These are phyloP conservation scores for Amyelois transitella DNA, from an alignment of 1,140 invertebrate species.

Conservation along the genomic window DNA sequence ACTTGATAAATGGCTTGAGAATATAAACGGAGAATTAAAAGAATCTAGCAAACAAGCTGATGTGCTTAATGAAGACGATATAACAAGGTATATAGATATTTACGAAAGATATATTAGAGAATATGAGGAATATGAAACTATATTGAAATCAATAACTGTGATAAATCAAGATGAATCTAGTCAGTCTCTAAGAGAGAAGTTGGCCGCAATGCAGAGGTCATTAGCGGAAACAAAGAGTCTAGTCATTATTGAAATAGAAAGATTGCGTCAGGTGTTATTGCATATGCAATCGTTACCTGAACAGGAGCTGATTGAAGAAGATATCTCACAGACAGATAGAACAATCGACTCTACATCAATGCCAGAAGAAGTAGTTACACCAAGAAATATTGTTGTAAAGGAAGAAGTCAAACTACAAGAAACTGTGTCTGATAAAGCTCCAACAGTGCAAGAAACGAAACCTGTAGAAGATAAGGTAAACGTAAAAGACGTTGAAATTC, in stretches of 20 bases:
- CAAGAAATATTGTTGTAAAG: constrained; percentile 28
- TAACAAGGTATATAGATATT: constrained; percentile 64
- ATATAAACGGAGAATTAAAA: constrained; percentile 57
- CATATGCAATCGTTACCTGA: constrained; percentile 41
- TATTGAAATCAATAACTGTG: constrained; percentile 75
- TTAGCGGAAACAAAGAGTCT: constrained; percentile 75
- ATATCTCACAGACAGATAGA: constrained; percentile 73
- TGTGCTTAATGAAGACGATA: constrained; percentile 55
- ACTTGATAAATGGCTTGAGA: constrained; percentile 61
- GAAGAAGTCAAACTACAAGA: constrained; percentile 12
- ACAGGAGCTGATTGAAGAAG: constrained; percentile 58
- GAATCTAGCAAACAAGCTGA: constrained; percentile 46
- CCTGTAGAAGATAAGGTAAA: constrained; percentile 20
- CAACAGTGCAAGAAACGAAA: constrained; percentile 13
- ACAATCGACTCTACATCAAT: constrained; percentile 78
- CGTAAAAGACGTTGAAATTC: constrained; percentile 11
- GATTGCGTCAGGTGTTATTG: constrained; percentile 64
- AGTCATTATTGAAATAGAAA: constrained; percentile 75
- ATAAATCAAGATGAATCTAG: constrained; percentile 74
- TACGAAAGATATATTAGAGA: constrained; percentile 74
- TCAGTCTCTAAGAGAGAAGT: constrained; percentile 75
- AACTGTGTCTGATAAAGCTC: constrained; percentile 10
- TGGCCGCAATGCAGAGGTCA: constrained; percentile 72
- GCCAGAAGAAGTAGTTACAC: constrained; percentile 75
- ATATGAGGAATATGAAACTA: constrained; percentile 74